Conservation (phyloP, 1,140 invertebrate genomes). For the Listronotus oregonensis region DNA sequence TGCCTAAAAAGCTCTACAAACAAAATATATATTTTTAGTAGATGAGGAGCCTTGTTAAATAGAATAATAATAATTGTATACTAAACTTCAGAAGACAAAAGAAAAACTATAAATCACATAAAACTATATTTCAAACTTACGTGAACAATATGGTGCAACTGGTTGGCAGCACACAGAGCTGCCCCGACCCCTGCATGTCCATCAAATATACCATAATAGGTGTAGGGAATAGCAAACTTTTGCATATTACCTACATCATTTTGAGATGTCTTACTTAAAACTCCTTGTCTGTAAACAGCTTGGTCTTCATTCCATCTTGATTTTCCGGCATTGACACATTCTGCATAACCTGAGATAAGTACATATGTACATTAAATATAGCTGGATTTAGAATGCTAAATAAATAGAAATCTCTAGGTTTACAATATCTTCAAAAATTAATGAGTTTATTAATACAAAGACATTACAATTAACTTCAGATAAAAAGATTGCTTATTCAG, state of each 20-base stretch:
- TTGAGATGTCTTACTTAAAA: slow-evolving; percentile 55
- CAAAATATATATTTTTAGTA: no score
- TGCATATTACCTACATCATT: slow-evolving; percentile 39
- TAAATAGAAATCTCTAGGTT: no score
- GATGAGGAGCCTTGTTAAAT: no score
- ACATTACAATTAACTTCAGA: no score
- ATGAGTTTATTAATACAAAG: no score
- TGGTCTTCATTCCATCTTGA: slow-evolving; percentile 83
- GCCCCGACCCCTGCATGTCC: slow-evolving; percentile 85
- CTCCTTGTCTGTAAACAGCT: slow-evolving; percentile 63
- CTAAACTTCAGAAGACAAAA: no score
- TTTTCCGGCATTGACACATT: slow-evolving; percentile 84
- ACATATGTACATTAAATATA: not conserved
- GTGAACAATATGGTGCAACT: slow-evolving; percentile 80
- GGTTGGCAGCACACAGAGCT: slow-evolving; percentile 76
- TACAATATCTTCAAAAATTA: no score
- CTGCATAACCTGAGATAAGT: slow-evolving; percentile 67
- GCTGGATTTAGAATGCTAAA: no score
- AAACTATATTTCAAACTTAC: slow-evolving; percentile 56
- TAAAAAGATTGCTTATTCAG: no score
- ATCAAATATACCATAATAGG: slow-evolving; percentile 86
- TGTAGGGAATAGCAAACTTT: slow-evolving; percentile 61
- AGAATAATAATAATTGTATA: no score
- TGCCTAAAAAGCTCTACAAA: no score
- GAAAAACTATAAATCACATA: not conserved